Evolutionary conservation across 2,888 invertebrate species (phyloP).

Genomic region (Neria commutata): DNA sequence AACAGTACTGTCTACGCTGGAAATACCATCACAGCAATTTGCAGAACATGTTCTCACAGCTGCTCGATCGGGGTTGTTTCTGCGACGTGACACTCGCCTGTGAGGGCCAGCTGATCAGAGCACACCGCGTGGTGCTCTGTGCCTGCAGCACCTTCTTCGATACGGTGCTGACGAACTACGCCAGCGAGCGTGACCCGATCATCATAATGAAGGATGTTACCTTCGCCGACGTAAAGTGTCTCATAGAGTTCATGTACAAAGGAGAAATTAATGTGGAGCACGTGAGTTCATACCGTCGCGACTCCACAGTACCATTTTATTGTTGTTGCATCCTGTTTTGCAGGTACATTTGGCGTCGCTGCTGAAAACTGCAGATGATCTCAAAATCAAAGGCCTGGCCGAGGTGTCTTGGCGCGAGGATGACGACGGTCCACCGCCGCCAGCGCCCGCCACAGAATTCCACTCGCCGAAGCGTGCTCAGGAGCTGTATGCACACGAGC

Average conservation of each 20-base stretch:
- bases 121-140: slow-evolving; percentile 81
- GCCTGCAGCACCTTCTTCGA: slow-evolving; percentile 93
- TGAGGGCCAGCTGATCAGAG: slow-evolving; percentile 78
- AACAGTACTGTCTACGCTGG: slow-evolving; percentile 92
- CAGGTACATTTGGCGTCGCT: slow-evolving; percentile 86
- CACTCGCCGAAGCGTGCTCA: slow-evolving; percentile 49
- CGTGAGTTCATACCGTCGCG: slow-evolving; percentile 68
- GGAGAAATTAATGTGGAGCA: slow-evolving; percentile 95
- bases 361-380: slow-evolving; percentile 89
- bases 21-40: slow-evolving; percentile 91
- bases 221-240: slow-evolving; percentile 85
- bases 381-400: slow-evolving; percentile 88
- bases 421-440: slow-evolving; percentile 54
- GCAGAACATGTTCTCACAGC: slow-evolving; percentile 86
- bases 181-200: slow-evolving; percentile 80
- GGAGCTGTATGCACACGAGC: slow-evolving; percentile 22
- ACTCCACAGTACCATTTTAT: neutral
- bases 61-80: slow-evolving; percentile 85
- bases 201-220: slow-evolving; percentile 89
- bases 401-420: slow-evolving; percentile 86
- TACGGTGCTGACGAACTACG: slow-evolving; percentile 77
- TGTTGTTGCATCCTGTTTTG: slow-evolving; percentile 38
- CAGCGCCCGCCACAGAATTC: slow-evolving; percentile 48
- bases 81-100: slow-evolving; percentile 91
- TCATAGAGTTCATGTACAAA: slow-evolving; percentile 94